Conservation (phyloP, 1,140 invertebrate genomes). For the Drosophila yakuba region DNA sequence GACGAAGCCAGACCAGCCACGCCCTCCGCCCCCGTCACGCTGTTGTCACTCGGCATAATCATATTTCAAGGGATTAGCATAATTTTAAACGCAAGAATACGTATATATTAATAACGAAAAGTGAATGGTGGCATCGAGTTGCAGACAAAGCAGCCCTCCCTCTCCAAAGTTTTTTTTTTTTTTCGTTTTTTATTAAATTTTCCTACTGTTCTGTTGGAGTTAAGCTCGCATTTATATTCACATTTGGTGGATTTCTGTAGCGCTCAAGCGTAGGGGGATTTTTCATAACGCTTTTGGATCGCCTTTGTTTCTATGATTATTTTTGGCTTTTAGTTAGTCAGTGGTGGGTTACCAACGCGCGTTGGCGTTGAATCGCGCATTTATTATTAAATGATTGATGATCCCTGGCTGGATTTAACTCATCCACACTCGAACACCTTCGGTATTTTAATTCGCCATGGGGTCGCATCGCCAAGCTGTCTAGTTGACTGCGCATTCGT, state of each 20-base stretch:
- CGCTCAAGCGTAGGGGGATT: slow-evolving; percentile 35
- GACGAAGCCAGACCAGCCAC: slow-evolving; percentile 4
- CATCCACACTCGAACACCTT: slow-evolving; percentile 34
- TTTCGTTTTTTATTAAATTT: slow-evolving; percentile 73
- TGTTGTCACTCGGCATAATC: slow-evolving; percentile 81
- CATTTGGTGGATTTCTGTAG: slow-evolving; percentile 65
- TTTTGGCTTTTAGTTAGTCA: slow-evolving; percentile 40
- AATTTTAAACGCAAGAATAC: slow-evolving; percentile 61
- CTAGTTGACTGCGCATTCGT: slow-evolving; percentile 25
- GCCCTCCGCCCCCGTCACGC: slow-evolving; percentile 49
- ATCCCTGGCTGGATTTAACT: slow-evolving; percentile 52
- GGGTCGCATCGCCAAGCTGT: slow-evolving; percentile 60
- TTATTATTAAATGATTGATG: slow-evolving; percentile 78
- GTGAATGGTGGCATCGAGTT: slow-evolving; percentile 69
- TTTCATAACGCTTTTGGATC: slow-evolving; percentile 19
- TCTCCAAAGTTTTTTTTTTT: slow-evolving; percentile 10
- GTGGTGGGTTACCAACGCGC: slow-evolving; percentile 16
- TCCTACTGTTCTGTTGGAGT: slow-evolving; percentile 63
- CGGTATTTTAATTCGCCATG: slow-evolving; percentile 51
- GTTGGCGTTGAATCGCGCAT: slow-evolving; percentile 67
- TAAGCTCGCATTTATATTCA: slow-evolving; percentile 72
- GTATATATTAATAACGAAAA: slow-evolving; percentile 81
- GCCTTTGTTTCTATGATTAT: slow-evolving; percentile 29
- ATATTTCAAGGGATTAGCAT: slow-evolving; percentile 84
- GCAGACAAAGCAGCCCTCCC: slow-evolving; percentile 24